Evolutionary conservation across 2,888 invertebrate genomes (phyloP).

Genomic region (Brassicogethes aeneus): DNA sequence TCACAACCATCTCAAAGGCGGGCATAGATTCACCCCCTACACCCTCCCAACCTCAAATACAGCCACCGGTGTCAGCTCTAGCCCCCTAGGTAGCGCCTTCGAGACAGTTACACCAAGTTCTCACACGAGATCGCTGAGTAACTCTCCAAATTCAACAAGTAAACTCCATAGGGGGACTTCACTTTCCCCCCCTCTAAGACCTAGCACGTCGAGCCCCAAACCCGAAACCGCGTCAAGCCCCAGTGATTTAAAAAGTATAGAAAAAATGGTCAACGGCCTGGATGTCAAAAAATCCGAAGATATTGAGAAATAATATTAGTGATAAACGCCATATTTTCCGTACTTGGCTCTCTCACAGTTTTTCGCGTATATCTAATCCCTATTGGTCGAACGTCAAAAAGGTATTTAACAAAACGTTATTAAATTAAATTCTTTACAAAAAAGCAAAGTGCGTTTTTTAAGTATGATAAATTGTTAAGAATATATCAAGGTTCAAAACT

Average conservation of each 20-base stretch:
- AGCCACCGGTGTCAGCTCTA: slow-evolving; percentile 40
- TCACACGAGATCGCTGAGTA: slow-evolving; percentile 55
- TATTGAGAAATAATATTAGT: slow-evolving; percentile 35
- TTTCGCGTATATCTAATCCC: neutral
- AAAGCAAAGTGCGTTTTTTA: no score
- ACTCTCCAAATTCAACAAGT: slow-evolving; percentile 45
- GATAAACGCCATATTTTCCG: slow-evolving; percentile 17
- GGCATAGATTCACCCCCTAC: slow-evolving; percentile 84
- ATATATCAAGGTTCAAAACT: no score
- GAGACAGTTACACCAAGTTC: slow-evolving; percentile 80
- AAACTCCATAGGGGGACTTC: slow-evolving; percentile 40
- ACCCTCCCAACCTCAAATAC: slow-evolving; percentile 57
- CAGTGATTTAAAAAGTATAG: slow-evolving; percentile 89
- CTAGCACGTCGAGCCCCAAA: slow-evolving; percentile 48
- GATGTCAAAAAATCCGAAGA: slow-evolving; percentile 65
- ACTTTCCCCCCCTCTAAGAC: slow-evolving; percentile 48
- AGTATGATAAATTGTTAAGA: no score
- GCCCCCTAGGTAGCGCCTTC: slow-evolving; percentile 73
- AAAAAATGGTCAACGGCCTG: slow-evolving; percentile 94
- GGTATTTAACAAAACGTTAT: no score
- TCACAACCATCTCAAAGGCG: slow-evolving; percentile 60
- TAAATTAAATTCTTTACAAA: no score
- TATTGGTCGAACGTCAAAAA: neutral
- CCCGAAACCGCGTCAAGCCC: slow-evolving; percentile 48
- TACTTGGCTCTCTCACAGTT: slow-evolving; percentile 3